Percentiles rank a stretch among this genome's conserved stretches.
These are phyloP conservation scores for Haliclona indistincta DNA, from an alignment of 37 sponge, comb jelly and placozoan genomes.

Conservation along the genomic window DNA sequence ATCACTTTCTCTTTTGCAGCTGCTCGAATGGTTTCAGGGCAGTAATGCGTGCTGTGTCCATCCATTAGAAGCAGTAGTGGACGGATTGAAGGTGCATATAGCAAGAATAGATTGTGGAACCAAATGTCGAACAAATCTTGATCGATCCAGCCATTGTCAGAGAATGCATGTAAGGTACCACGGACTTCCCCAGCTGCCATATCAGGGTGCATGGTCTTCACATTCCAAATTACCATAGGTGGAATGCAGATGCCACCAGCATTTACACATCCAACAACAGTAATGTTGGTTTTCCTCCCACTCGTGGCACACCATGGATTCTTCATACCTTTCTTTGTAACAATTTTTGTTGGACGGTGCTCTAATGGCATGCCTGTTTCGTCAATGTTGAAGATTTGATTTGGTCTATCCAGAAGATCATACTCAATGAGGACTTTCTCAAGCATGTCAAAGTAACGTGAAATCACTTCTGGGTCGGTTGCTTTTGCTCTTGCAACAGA, in stretches of 20 bases:
- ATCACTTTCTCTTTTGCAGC: slow-evolving; percentile 19
- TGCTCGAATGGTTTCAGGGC: slow-evolving; percentile 5
- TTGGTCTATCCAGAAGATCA: neutral
- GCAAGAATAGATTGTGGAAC: slow-evolving; percentile 27
- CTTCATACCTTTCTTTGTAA: neutral
- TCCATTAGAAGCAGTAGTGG: slow-evolving; percentile 31
- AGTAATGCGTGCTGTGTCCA: slow-evolving; percentile 28
- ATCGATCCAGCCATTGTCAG: slow-evolving; percentile 32
- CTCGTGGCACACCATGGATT: neutral
- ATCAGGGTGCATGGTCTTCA: neutral
- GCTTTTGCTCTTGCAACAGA: neutral
- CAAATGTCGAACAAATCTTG: slow-evolving; percentile 24
- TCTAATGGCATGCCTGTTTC: slow-evolving; percentile 7
- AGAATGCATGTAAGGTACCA: slow-evolving; percentile 32
- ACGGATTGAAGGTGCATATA: slow-evolving; percentile 4
- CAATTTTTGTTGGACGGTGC: neutral
- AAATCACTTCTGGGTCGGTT: neutral
- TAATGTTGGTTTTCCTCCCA: slow-evolving; percentile 4
- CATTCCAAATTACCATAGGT: slow-evolving; percentile 3
- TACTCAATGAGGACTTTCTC: neutral
- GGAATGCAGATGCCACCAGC: neutral
- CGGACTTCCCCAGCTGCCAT: slow-evolving; percentile 20
- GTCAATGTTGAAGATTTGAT: neutral
- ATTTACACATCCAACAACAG: slow-evolving; percentile 14
- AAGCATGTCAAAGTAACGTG: neutral